Evolutionary conservation across 64 coral and sea anemone species (phyloP), one percentile per base, ranked within the genome.

Genomic region (Actinia equina): DNA sequence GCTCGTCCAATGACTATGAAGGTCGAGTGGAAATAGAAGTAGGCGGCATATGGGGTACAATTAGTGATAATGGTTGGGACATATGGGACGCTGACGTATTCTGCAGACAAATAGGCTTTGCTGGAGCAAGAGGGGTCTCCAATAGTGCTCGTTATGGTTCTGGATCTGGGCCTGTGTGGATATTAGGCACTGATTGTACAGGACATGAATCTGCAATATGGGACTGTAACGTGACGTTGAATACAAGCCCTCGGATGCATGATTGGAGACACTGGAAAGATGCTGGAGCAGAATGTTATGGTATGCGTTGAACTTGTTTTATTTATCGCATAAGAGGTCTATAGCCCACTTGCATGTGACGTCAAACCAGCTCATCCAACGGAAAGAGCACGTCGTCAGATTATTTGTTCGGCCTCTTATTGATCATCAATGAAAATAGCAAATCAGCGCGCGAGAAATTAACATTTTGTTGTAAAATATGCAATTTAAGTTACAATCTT

Each of bases 1-100:
- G 20, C 2, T 37, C 65, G 53, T 62, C 61, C 53, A 55, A 20
- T 49, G 16, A 22, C 23, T 91, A 30, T 42, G 19, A 91, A 61
- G 89, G 89, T 30, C 89, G 86, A 76, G 86, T 93, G 9, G 91
- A 93, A 53, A 62, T 93, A 0, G 80, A 93, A 22, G 82, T 93
- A 69, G 86, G 82, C 22, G 87, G 82, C 7, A 54, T 77, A 9
- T 93, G 91, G 91, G 91, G 91, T 9, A 93, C 65, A 17, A 41
- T 93, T 7, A 78, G 64, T 44, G 87, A 88, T 71, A 10, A 20
- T 49, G 86, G 86, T 27, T 93, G 86, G 86, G 86, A 93, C 60
- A 80, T 89, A 20, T 85, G 85, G 71, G 87, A 93, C 85, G 82
- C 91, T 22, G 83, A 77, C 49, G 91, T 93, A 43, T 65, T 88